Base-by-base conservation (phyloP, 2,888 invertebrate genomes). In the Hirtodrosophila duncani region DNA sequence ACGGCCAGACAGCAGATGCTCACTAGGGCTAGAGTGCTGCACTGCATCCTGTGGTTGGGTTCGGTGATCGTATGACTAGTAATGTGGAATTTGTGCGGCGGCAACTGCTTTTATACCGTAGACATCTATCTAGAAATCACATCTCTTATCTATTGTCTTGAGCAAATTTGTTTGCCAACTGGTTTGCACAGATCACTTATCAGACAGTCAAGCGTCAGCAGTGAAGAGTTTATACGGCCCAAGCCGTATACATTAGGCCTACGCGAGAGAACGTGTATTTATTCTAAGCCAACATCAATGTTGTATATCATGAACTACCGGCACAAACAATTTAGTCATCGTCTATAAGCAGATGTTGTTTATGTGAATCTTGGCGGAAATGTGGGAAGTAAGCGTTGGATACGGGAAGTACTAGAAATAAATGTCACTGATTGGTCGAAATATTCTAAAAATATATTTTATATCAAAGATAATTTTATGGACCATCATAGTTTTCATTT, bases 31-130 rank as follows among this genome's bases (percentile, higher is more conserved):
- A 56, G 9, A 13, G 42, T 56, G 3, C 8, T 9, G 39, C 13
- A 60, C 8, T 60, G 55, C 74, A 75, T 75, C 55, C 27, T 58
- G 33, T 14, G 46, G 7, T 13, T 24, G 11, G 5, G 13, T 7
- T 6, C 6, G 2, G 1, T 4, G 16, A n/a, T n/a, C n/a, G n/a
- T 16, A 23, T 18, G 31, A 51, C 44, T 57, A 38, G 36, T 34
- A 11, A 1, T 7, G 11, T 49, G 10, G 29, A 29, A 17, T 26
- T 24, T 20, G 16, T 16, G 17, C 1, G 0, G 1, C 6, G 14
- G 10, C 11, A 9, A 3, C 10, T 27, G 11, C 41, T 52, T 52
- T 52, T 52, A 52, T 52, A 52, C 23, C 14, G 2, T 20, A 17
- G 1, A 2, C 10, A 8, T 10, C 8, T 7, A 14, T 1, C 16